phyloP scores from a whole-genome alignment of 2,888 invertebrate species.

The Thymelicus sylvestris region DNA sequence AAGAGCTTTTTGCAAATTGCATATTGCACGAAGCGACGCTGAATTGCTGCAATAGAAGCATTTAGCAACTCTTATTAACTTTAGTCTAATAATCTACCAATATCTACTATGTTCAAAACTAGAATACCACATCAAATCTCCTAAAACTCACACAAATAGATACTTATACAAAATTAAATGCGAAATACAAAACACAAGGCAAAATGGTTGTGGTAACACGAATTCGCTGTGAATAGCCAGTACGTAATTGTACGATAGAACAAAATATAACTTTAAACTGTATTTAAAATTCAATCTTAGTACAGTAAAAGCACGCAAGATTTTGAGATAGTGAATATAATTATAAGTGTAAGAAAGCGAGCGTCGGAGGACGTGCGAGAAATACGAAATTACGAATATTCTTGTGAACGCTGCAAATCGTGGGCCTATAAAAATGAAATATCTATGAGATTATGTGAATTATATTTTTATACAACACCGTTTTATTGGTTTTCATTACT shows the following conservation, averaged over 20 bases:
- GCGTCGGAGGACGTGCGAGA: conserved; percentile 9
- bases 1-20: neutral
- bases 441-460: no score
- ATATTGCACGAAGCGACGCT: no score
- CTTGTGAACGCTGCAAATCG: neutral
- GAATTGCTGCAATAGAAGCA: no score
- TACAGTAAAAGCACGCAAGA: conserved; percentile 31
- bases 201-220: neutral
- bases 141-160: no score
- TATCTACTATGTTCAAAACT: no score
- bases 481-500: no score
- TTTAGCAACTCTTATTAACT: no score
- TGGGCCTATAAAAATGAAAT: neutral
- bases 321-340: conserved; percentile 32
- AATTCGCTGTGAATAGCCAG: neutral
- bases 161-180: no score
- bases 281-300: conserved; percentile 25
- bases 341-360: conserved; percentile 30
- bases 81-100: no score
- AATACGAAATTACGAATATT: conserved; percentile 18
- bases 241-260: neutral
- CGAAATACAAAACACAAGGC: no score
- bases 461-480: no score
- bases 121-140: no score
- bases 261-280: conserved; percentile 11